Evolutionary conservation across 2,888 invertebrate genomes (phyloP), one percentile per base, ranked within the genome.

Genomic region (Nudaria mundana): DNA sequence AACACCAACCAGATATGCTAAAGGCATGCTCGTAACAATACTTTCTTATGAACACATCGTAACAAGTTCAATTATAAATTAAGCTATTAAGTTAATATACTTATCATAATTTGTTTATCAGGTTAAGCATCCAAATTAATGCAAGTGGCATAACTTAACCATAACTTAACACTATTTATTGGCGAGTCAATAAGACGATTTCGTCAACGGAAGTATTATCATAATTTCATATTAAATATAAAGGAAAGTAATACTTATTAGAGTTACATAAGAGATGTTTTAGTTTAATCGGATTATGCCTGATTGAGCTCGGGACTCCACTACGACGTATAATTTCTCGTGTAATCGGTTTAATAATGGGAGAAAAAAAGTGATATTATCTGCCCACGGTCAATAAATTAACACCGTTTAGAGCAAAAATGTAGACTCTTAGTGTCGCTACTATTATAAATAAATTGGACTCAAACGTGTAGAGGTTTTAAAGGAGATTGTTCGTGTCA

Each of bases 301-400:
- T 62, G 66, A 75, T 73, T 72, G 64, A 71, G 63, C 71, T 71
- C 72, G 70, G 73, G 71, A 74, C 75, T 78, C 75, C 78, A 79
- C 78, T 72, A 78, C 78, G 73, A 79, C 79, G 83, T 85, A 88
- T 88, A 87, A 88, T 87, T 88, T 84, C 86, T 86, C 82, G 77
- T 88, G 88, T 88, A 88, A 88, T 88, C 85, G 87, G 77, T 83
- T 86, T 78, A 82, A 87, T 88, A 87, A 88, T 86, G 87, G 79
- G 72, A 77, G 76, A 80, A 88, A 87, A 80, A 89, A 87, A 84
- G 81, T 81, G 86, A 87, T 88, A 88, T 88, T 88, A 88, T 88
- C 88, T 88, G 82, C 87, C 86, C 87, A 87, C 87, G 81, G 83
- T 87, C 81, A 86, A 88, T 88, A 88, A 88, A 88, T 88, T 88